These are phyloP conservation scores for Pogoniulus pusillus DNA, from an alignment of 2,797 vertebrate genomes.

Conservation along the genomic window DNA sequence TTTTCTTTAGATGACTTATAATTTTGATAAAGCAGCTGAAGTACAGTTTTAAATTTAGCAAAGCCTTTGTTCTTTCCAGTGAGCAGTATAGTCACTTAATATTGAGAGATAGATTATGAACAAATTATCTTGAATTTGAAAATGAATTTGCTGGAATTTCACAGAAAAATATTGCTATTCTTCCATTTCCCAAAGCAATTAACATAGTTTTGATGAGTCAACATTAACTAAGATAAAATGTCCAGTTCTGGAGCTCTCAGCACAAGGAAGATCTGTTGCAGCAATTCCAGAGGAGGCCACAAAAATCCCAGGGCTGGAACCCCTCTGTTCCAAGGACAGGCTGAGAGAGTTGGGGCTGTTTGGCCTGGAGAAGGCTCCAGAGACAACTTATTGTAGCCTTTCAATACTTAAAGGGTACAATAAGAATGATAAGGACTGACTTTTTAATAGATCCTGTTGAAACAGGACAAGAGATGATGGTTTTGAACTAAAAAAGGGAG, in stretches of 20 bases:
- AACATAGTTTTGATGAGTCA: slow-evolving; percentile 18
- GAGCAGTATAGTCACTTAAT: slow-evolving; percentile 8
- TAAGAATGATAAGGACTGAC: rapidly evolving
- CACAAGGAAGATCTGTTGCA: too few species aligned
- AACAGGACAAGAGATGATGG: background rate
- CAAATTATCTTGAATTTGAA: slow-evolving; percentile 58
- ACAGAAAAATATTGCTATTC: slow-evolving; percentile 16
- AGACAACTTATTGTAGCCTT: background rate
- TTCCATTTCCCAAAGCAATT: slow-evolving; percentile 41
- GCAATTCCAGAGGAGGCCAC: background rate
- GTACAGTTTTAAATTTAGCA: slow-evolving; percentile 14
- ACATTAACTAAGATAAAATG: background rate
- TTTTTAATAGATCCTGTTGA: background rate
- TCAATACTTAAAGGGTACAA: background rate
- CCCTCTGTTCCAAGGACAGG: rapidly evolving
- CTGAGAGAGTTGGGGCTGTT: background rate
- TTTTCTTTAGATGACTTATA: slow-evolving; percentile 8
- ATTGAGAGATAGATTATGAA: slow-evolving; percentile 28
- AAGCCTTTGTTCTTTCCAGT: slow-evolving; percentile 44
- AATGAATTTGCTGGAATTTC: slow-evolving; percentile 47
- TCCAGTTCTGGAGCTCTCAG: background rate
- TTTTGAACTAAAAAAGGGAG: background rate
- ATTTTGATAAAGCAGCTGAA: slow-evolving; percentile 18
- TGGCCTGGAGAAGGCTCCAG: background rate
- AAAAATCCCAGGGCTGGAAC: background rate